Conservation (phyloP, 1,140 invertebrate genomes). For the Thalassaphorura encarpata region DNA sequence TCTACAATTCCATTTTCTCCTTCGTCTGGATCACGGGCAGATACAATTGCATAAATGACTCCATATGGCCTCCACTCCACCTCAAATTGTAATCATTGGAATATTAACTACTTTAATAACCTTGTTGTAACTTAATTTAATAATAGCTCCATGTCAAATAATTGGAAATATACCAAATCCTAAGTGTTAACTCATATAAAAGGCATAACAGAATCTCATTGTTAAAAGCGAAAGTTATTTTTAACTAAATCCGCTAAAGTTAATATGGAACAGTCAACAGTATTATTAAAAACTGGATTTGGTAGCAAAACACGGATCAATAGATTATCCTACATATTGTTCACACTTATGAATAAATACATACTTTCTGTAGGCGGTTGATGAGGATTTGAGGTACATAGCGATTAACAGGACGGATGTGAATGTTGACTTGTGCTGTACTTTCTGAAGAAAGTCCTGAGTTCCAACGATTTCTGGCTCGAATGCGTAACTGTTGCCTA, state of each 20-base stretch:
- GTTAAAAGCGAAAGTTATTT: no score
- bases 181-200: no score
- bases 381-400: conserved; percentile 73
- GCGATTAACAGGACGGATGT: conserved; percentile 74
- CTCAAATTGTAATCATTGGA: conserved; percentile 5
- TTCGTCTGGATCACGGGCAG: conserved; percentile 67
- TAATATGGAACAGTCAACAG: conserved; percentile 54
- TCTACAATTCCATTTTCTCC: conserved; percentile 74
- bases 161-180: no score
- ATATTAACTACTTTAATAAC: conserved; percentile 51
- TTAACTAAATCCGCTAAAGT: no score
- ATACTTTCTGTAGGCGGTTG: conserved; percentile 34
- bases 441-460: conserved; percentile 45
- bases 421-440: conserved; percentile 61
- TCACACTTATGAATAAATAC: background rate
- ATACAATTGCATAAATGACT: conserved; percentile 80
- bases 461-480: conserved; percentile 31
- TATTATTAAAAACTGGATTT: conserved; percentile 6
- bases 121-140: no score
- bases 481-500: conserved; percentile 33
- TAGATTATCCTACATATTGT: no score
- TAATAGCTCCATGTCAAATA: no score
- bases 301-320: no score
- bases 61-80: conserved; percentile 49
- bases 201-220: no score